A percentile compares a stretch with the other conserved stretches of the same genome.
phyloP scores from a whole-genome alignment of 1,140 invertebrate genomes.

The Vanessa atalanta region DNA sequence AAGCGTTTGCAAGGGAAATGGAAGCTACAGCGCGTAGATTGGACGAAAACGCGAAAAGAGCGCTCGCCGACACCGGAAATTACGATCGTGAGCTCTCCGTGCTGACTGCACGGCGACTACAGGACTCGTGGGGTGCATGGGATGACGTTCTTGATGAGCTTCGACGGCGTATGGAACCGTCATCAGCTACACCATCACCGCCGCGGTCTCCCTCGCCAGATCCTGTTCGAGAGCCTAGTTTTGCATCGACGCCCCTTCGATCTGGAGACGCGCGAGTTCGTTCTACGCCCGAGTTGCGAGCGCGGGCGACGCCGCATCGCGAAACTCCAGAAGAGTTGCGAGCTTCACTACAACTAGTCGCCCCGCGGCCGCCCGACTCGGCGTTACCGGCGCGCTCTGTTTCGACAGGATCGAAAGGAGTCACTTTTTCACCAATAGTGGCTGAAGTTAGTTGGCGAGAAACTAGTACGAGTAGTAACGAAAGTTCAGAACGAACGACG shows the following conservation, averaged over 20 bases:
- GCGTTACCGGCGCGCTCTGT: slow-evolving; percentile 78
- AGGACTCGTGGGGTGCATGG: slow-evolving; percentile 74
- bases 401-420: slow-evolving; percentile 75
- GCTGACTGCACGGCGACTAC: slow-evolving; percentile 69
- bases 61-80: slow-evolving; percentile 67
- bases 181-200: slow-evolving; percentile 61
- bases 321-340: slow-evolving; percentile 77
- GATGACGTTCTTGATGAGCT: slow-evolving; percentile 77
- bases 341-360: slow-evolving; percentile 81
- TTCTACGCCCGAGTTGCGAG: slow-evolving; percentile 84
- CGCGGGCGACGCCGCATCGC: slow-evolving; percentile 65
- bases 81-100: slow-evolving; percentile 81
- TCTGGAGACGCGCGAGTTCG: slow-evolving; percentile 78
- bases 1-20: slow-evolving; percentile 74
- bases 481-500: slow-evolving; percentile 25
- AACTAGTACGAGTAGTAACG: slow-evolving; percentile 60
- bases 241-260: slow-evolving; percentile 68
- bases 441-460: slow-evolving; percentile 87
- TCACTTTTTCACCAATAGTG: slow-evolving; percentile 85
- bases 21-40: slow-evolving; percentile 71
- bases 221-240: slow-evolving; percentile 58
- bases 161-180: slow-evolving; percentile 61
- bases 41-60: slow-evolving; percentile 66
- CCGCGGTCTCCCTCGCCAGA: slow-evolving; percentile 68
- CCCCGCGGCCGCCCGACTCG: slow-evolving; percentile 60